Evolutionary conservation across 1,140 invertebrate genomes (phyloP).

Genomic region (Carcinoscorpius rotundicauda): DNA sequence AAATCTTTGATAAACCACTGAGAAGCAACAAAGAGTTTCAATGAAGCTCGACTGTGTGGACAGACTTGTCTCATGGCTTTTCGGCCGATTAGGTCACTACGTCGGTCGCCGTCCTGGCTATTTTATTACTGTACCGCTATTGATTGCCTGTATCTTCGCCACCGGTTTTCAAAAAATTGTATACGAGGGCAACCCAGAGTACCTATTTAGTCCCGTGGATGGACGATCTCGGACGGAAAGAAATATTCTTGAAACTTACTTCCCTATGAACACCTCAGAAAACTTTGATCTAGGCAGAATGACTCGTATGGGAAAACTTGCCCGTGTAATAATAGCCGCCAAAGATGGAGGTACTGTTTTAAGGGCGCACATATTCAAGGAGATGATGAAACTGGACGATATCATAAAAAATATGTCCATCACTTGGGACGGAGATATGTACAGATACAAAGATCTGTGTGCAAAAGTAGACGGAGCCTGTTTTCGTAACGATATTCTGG

Average conservation of each 20-base stretch:
- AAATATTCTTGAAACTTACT: constrained; percentile 50
- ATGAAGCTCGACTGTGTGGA: constrained; percentile 17
- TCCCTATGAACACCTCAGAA: constrained; percentile 20
- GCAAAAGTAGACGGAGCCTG: constrained; percentile 64
- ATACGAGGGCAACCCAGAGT: constrained; percentile 83
- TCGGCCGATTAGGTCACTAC: constrained; percentile 61
- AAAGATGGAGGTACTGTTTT: constrained; percentile 71
- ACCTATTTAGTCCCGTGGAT: constrained; percentile 76
- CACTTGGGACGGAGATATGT: constrained; percentile 36
- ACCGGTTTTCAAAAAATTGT: constrained; percentile 75
- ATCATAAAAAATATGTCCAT: constrained; percentile 62
- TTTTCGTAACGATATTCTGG: constrained; percentile 71
- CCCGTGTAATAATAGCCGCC: constrained; percentile 63
- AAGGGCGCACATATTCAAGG: constrained; percentile 57
- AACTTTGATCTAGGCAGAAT: constrained; percentile 37
- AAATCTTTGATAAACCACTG: too few relatives aligned
- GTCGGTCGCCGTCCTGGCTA: constrained; percentile 72
- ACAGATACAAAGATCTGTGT: constrained; percentile 64
- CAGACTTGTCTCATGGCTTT: constrained; percentile 43
- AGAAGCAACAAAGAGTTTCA: too few relatives aligned
- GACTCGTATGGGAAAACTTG: constrained; percentile 74
- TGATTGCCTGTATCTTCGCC: constrained; percentile 62
- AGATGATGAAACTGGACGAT: constrained; percentile 57
- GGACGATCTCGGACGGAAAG: constrained; percentile 57
- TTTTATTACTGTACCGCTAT: constrained; percentile 70